phyloP scores from a whole-genome alignment of 2,113 vertebrate species.

The Gracilinanus agilis region DNA sequence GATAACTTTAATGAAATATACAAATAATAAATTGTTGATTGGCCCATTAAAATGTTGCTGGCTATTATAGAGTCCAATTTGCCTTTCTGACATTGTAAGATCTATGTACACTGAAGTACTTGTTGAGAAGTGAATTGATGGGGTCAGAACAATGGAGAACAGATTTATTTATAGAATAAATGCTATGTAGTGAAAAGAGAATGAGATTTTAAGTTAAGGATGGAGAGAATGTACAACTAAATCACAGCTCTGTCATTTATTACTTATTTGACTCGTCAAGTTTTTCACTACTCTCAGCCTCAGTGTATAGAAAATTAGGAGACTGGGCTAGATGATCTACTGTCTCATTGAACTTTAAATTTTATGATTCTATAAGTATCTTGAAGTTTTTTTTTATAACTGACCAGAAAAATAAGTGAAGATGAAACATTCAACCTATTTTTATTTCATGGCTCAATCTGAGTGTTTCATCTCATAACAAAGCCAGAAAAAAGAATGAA shows the following conservation, averaged over 20 bases:
- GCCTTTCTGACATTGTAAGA: not conserved
- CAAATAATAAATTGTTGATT: not conserved
- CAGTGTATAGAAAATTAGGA: not conserved
- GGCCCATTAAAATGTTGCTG: not conserved
- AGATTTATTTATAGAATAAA: not conserved
- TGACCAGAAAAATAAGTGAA: constrained; percentile 37
- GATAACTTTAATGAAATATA: not conserved
- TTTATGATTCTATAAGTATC: not conserved
- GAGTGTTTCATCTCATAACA: not conserved
- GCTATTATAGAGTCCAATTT: not conserved
- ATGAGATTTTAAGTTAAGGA: not conserved
- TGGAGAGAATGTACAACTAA: constrained; percentile 13
- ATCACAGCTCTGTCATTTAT: not conserved
- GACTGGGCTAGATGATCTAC: not conserved
- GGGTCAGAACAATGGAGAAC: not conserved
- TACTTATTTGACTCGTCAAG: not conserved
- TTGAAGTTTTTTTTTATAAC: constrained; percentile 28
- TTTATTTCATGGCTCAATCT: constrained; percentile 35
- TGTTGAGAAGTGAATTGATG: not conserved
- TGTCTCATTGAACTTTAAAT: not conserved
- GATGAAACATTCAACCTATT: constrained; percentile 37
- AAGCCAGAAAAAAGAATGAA: not conserved
- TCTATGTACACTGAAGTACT: not conserved
- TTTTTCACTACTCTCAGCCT: not conserved
- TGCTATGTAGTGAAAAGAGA: not conserved